Evolutionary conservation across 2,888 invertebrate species (phyloP), one percentile per base, ranked within the genome.

Genomic region (Cylloceria caligata): DNA sequence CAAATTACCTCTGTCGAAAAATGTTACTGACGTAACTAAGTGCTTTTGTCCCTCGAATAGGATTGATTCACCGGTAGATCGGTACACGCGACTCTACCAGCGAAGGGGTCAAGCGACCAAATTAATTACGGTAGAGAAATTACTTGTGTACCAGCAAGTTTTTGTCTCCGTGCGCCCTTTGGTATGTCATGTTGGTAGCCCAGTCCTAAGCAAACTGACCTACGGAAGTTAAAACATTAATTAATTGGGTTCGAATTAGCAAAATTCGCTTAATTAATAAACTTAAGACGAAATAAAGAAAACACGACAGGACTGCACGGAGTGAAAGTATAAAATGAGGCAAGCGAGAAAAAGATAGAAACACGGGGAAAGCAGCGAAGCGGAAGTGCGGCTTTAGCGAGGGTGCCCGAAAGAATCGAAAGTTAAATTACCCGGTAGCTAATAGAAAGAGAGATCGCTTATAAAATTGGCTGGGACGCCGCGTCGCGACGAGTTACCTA

Each of bases 381-480:
- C 45, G 27, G 62, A 39, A 39, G 52, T 34, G 68, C n/a, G 55
- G 5, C 45, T 24, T 24, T 6, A 65, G 62, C 11, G 34, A 71
- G 36, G 19, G 36, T 71, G 71, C 42, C n/a, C 39, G 36, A 16
- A 65, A 55, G 52, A 42, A 34, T 76, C 68, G 68, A 76, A 62
- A 68, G 68, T 69, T 75, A 62, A 69, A 69, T 69, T 74, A 62
- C 36, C 34, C 68, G 45, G 49, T 64, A 52, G 39, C 36, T 49
- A 21, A 80, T 69, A 57, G 71, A 80, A 75, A 57, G 71, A 47
- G 55, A 42, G 39, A 65, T 75, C 47, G 65, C 64, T 55, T 69
- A 71, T 75, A 65, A 75, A 80, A 80, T 75, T 71, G 65, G 71
- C 47, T 64, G 1, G 49, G 16, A 39, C 47, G 45, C 69, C 57